phyloP scores from a whole-genome alignment of 1,140 invertebrate genomes.

The Heliconius nattereri region DNA sequence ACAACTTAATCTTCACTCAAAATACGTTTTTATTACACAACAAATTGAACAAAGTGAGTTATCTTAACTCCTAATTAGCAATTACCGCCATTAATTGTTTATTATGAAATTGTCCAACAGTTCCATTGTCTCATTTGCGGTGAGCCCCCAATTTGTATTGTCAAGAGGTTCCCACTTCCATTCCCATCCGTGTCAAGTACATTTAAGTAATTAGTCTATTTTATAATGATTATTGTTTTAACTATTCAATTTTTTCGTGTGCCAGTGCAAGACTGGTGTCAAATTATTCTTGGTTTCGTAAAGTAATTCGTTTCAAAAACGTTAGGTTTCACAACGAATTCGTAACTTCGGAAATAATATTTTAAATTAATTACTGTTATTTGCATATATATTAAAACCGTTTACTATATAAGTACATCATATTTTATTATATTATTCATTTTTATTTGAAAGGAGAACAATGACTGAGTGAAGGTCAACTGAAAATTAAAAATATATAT shows the following conservation, averaged over 20 bases:
- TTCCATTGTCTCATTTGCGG: slow-evolving; percentile 39
- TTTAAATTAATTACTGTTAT: not conserved
- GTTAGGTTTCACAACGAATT: not conserved
- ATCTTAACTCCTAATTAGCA: slow-evolving; percentile 29
- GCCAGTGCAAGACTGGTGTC: slow-evolving; percentile 39
- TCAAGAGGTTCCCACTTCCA: slow-evolving; percentile 63
- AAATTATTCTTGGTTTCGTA: slow-evolving; percentile 55
- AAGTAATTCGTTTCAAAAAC: slow-evolving; percentile 61
- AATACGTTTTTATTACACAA: slow-evolving; percentile 8
- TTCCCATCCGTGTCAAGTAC: slow-evolving; percentile 70
- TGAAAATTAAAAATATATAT: not conserved
- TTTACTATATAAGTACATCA: no score
- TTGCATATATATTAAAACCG: not conserved
- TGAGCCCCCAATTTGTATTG: slow-evolving; percentile 54
- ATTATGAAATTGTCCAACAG: slow-evolving; percentile 38
- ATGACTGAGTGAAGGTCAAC: not conserved
- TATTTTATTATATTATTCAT: not conserved
- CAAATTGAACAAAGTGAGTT: slow-evolving; percentile 25
- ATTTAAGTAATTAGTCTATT: slow-evolving; percentile 52
- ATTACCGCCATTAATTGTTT: slow-evolving; percentile 36
- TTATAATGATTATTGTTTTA: slow-evolving; percentile 44
- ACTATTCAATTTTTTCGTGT: slow-evolving; percentile 42
- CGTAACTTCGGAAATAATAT: not conserved
- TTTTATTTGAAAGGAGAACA: not conserved
- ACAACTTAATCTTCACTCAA: not conserved